Evolutionary conservation across 2,888 invertebrate genomes (phyloP), one percentile per base, ranked within the genome.

Genomic region (Alcis repandata): DNA sequence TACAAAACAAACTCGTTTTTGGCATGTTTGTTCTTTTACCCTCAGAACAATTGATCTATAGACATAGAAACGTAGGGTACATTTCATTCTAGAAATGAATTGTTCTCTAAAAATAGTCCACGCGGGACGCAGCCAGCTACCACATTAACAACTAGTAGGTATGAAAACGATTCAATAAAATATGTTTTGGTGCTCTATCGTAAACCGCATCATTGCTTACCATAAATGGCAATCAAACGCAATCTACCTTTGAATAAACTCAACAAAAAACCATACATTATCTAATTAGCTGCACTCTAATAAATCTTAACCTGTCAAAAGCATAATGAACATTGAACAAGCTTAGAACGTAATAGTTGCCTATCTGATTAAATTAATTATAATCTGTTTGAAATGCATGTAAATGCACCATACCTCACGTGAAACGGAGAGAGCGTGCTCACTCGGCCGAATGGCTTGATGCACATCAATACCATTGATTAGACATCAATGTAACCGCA

Each of bases 401-500:
- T 91, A 92, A 92, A 91, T 92, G 82, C 69, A 75, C 79, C 88
- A 90, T 91, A 84, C 80, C 87, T 82, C 77, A 73, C 82, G 90
- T 84, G 92, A 92, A 90, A 92, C 83, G 78, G 86, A 85, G 92
- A 92, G 88, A 92, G 90, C 80, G 86, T 78, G 78, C 71, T 79
- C 89, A 83, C 73, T 87, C 43, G 66, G 69, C 73, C 81, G 82
- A 85, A 81, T 66, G 69, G 27, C 73, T 75, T 75, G 75, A 78
- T 79, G 79, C 81, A 76, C 79, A 40, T 38, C 85, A 82, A 84
- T 82, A 78, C 71, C 65, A 74, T 75, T 75, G 72, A 82, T 76
- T 79, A 76, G 17, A 58, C 38, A 76, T 72, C 63, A 64, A 68
- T 67, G 74, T 69, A 63, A 49, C 58, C 52, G 41, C 20, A 36